Percentiles rank a stretch among this genome's conserved stretches.
Evolutionary conservation across 2,888 invertebrate genomes (phyloP).

Genomic region (Melolontha melolontha): DNA sequence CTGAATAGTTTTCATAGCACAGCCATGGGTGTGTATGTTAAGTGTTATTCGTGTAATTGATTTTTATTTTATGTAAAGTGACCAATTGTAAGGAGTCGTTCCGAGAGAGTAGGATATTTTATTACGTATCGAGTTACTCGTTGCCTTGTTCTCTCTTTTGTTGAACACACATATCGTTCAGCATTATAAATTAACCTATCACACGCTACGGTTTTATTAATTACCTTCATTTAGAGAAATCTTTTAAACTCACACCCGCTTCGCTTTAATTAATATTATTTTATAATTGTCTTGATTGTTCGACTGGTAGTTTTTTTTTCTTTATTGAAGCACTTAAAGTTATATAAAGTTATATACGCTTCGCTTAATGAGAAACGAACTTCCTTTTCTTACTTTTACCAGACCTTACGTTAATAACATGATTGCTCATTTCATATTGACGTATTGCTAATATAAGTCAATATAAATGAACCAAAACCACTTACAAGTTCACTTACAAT

Average conservation of each 20-base stretch:
- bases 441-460: too few species aligned
- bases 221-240: conserved; percentile 31
- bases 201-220: conserved; percentile 35
- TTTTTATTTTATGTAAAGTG: conserved; percentile 51
- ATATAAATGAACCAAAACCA: too few species aligned
- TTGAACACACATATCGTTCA: conserved; percentile 26
- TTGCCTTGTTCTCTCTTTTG: conserved; percentile 45
- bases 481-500: too few species aligned
- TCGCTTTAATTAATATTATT: conserved; percentile 26
- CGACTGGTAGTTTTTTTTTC: too few species aligned
- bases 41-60: conserved; percentile 47
- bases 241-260: conserved; percentile 38
- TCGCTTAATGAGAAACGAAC: too few species aligned
- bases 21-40: conserved; percentile 42
- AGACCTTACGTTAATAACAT: too few species aligned
- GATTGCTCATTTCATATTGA: too few species aligned
- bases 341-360: too few species aligned
- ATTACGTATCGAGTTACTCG: conserved; percentile 48
- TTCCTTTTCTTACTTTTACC: too few species aligned
- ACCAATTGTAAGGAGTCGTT: conserved; percentile 45
- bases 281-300: too few species aligned
- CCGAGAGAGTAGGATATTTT: conserved; percentile 45
- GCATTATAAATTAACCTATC: conserved; percentile 42
- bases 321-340: too few species aligned
- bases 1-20: conserved; percentile 12